Evolutionary conservation across 2,888 invertebrate species (phyloP).

Genomic region (Axea sp.): DNA sequence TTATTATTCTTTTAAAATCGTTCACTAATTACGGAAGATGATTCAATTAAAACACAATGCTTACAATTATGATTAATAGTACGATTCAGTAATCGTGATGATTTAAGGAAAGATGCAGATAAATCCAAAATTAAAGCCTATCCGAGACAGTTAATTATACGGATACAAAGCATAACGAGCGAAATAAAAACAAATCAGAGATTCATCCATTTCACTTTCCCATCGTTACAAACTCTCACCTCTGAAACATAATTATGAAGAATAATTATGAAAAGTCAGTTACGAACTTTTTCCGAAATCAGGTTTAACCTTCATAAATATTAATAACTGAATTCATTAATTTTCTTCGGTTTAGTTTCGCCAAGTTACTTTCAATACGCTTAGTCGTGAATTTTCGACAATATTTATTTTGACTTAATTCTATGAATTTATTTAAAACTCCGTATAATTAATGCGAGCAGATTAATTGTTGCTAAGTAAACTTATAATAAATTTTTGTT

Average conservation of each 20-base stretch:
- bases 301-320: constrained; percentile 54
- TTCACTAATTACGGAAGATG: too few relatives aligned
- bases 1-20: too few relatives aligned
- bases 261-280: constrained; percentile 44
- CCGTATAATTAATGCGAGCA: constrained; percentile 29
- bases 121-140: neutral
- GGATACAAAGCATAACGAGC: neutral
- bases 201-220: constrained; percentile 12
- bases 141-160: constrained; percentile 7
- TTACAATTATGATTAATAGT: constrained; percentile 22
- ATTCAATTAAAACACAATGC: too few relatives aligned
- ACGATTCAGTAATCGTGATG: neutral
- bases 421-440: constrained; percentile 46
- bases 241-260: constrained; percentile 41
- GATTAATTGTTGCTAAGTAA: constrained; percentile 41
- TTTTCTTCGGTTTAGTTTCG: constrained; percentile 27
- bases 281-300: constrained; percentile 43
- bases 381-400: constrained; percentile 33
- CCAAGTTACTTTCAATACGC: constrained; percentile 38
- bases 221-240: constrained; percentile 12
- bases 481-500: constrained; percentile 49
- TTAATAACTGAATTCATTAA: constrained; percentile 54
- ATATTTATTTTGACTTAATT: constrained; percentile 42
- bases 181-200: constrained; percentile 23
- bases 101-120: neutral